Conservation (phyloP, 2,113 vertebrate genomes). For the Fukomys damarensis region DNA sequence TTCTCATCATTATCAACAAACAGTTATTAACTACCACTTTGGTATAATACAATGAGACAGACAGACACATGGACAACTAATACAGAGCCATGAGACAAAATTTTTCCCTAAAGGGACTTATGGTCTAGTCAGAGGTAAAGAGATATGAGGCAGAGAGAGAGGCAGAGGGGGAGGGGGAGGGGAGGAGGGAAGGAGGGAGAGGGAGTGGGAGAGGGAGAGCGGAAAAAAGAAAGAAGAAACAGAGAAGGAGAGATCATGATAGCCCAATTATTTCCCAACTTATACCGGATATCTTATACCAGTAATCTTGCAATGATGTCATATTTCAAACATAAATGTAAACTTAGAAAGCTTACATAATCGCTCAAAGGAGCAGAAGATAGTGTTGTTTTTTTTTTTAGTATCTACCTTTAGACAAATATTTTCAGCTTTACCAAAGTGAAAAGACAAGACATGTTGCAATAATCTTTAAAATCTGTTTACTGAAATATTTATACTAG, state of each 20-base stretch:
- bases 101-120: neutral
- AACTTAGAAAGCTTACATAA: neutral
- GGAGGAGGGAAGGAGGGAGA: neutral
- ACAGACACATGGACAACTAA: neutral
- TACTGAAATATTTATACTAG: neutral
- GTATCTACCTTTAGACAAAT: neutral
- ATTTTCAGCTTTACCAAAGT: constrained; percentile 4
- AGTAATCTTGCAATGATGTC: neutral
- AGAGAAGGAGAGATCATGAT: neutral
- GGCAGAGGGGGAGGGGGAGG: neutral
- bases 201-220: neutral
- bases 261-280: neutral
- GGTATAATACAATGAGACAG: neutral
- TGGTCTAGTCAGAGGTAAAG: neutral
- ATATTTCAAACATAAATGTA: constrained; percentile 26
- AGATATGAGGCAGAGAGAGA: neutral
- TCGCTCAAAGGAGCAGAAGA: neutral
- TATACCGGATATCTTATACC: neutral
- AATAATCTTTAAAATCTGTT: neutral
- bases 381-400: neutral
- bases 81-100: neutral
- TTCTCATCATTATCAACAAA: neutral
- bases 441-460: neutral
- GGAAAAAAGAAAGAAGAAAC: neutral
- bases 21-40: neutral